These are phyloP conservation scores for Elysia chlorotica DNA, from an alignment of 1,140 invertebrate species.

Conservation along the genomic window DNA sequence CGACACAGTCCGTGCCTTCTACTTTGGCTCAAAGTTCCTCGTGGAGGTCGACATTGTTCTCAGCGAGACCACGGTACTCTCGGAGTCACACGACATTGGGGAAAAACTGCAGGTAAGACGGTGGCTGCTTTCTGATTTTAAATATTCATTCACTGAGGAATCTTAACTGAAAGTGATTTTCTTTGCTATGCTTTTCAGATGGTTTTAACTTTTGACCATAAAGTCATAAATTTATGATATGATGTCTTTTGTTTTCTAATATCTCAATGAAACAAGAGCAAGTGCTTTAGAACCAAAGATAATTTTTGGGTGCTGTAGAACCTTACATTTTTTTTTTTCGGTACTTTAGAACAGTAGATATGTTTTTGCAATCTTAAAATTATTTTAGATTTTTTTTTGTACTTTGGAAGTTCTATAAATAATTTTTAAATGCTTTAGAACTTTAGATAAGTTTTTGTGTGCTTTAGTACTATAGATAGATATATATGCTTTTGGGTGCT, in stretches of 20 bases:
- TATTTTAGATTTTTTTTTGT: background rate
- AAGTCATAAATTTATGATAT: too few species aligned
- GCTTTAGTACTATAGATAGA: background rate
- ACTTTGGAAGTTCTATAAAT: background rate
- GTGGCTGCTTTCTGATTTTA: too few species aligned
- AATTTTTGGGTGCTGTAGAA: too few species aligned
- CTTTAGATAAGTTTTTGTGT: background rate
- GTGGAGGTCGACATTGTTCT: constrained; percentile 62
- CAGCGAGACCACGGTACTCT: constrained; percentile 59
- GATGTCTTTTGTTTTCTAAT: too few species aligned
- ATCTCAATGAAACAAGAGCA: too few species aligned
- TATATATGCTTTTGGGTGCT: background rate
- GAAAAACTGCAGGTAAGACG: constrained; percentile 58
- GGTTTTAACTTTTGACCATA: too few species aligned
- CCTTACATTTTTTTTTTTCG: too few species aligned
- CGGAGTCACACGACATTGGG: constrained; percentile 63
- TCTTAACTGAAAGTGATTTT: too few species aligned
- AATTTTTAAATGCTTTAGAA: background rate
- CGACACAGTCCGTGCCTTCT: constrained; percentile 65
- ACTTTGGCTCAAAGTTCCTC: constrained; percentile 63
- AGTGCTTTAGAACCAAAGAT: too few species aligned
- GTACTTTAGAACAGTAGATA: background rate
- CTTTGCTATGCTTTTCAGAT: too few species aligned
- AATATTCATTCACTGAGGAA: too few species aligned
- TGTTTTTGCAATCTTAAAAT: background rate